Evolutionary conservation across 2,888 invertebrate species (phyloP).

Genomic region (Drosophila anomalipes): DNA sequence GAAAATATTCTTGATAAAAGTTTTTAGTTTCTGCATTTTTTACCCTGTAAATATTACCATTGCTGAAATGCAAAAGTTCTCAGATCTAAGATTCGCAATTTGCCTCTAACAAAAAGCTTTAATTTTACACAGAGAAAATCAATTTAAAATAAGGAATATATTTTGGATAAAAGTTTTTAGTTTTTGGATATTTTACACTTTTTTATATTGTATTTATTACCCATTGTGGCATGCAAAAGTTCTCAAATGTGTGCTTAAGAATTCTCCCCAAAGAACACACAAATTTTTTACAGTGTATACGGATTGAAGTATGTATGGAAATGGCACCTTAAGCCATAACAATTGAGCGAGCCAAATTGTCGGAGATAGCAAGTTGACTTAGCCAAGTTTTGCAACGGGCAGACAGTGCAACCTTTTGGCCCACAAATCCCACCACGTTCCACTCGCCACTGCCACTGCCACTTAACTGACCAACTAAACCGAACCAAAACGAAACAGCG

Average conservation of each 20-base stretch:
- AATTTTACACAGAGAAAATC: too few species aligned
- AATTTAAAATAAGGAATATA: too few species aligned
- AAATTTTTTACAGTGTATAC: background rate
- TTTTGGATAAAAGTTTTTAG: too few species aligned
- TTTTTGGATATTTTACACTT: background rate
- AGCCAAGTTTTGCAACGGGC: constrained; percentile 15
- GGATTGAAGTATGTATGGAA: background rate
- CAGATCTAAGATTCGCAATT: background rate
- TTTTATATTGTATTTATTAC: background rate
- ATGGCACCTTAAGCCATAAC: constrained; percentile 34
- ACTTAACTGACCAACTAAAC: constrained; percentile 60
- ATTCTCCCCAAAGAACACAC: background rate
- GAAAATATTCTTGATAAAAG: background rate
- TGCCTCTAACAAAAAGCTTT: too few species aligned
- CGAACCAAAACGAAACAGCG: constrained; percentile 24
- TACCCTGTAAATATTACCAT: background rate
- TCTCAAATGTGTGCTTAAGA: background rate
- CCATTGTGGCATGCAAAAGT: background rate
- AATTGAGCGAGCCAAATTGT: constrained; percentile 33
- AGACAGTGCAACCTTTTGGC: constrained; percentile 45
- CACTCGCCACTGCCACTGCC: constrained; percentile 19
- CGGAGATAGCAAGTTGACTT: constrained; percentile 40
- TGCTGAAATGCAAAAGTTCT: background rate
- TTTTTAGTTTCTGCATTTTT: background rate
- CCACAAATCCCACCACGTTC: constrained; percentile 52